Conservation (phyloP, 92 coral and sea anemone species). For the Montipora capitata region DNA sequence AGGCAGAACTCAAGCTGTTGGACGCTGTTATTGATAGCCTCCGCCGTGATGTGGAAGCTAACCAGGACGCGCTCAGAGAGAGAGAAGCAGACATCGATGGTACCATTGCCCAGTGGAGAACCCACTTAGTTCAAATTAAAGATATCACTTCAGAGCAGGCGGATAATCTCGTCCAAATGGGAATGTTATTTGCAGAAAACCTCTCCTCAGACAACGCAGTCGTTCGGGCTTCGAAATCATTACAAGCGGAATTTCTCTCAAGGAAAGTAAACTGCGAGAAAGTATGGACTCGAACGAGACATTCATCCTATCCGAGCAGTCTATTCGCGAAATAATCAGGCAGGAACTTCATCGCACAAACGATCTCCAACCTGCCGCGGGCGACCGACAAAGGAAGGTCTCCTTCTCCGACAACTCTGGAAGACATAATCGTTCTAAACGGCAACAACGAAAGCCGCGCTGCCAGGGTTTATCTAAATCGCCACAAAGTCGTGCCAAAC, state of each 20-base stretch:
- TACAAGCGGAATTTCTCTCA: too few species aligned
- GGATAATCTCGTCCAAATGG: slow-evolving; percentile 17
- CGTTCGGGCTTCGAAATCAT: too few species aligned
- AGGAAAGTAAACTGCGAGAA: neutral
- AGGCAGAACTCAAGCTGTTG: slow-evolving; percentile 21
- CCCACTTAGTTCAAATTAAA: neutral
- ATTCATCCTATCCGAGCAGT: neutral
- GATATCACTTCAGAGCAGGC: slow-evolving; percentile 3
- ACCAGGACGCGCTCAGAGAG: neutral
- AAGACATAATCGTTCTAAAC: too few species aligned
- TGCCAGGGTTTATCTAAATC: too few species aligned
- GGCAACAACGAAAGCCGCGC: too few species aligned
- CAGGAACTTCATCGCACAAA: too few species aligned
- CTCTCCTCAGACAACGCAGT: too few species aligned
- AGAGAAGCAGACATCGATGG: slow-evolving; percentile 43
- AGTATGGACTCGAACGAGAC: neutral
- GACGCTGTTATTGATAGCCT: slow-evolving; percentile 45
- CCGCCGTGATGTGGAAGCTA: neutral
- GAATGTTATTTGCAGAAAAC: neutral
- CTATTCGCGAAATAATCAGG: neutral
- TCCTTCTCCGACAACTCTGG: too few species aligned
- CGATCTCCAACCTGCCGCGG: neutral
- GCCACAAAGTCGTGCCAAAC: too few species aligned
- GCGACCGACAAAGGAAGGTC: neutral
- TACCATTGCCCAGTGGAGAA: neutral